Conservation (phyloP, 2,888 invertebrate genomes). For the Anagyrus pseudococci region DNA sequence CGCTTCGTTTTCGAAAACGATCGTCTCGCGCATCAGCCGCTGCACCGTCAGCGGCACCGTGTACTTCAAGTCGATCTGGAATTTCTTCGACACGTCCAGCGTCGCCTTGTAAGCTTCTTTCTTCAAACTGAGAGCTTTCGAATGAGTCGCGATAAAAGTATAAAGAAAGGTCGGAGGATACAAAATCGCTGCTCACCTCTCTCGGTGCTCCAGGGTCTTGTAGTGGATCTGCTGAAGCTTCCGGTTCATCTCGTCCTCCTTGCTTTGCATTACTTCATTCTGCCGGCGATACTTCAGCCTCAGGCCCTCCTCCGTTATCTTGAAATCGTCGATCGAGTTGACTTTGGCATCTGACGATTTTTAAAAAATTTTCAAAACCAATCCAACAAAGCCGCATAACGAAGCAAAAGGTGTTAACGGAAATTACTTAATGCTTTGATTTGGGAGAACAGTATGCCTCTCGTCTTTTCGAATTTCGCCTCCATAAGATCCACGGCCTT, state of each 20-base stretch:
- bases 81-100: conserved; percentile 44
- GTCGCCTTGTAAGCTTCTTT: conserved; percentile 49
- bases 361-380: no score
- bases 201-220: conserved; percentile 48
- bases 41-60: conserved; percentile 44
- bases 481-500: conserved; percentile 41
- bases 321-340: conserved; percentile 53
- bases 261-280: conserved; percentile 39
- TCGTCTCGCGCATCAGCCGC: conserved; percentile 51
- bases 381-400: neutral
- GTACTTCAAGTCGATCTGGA: conserved; percentile 46
- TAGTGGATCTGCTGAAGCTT: conserved; percentile 42
- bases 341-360: conserved; percentile 49
- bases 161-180: neutral
- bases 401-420: no score
- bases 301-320: conserved; percentile 42
- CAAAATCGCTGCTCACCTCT: conserved; percentile 45
- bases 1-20: conserved; percentile 48
- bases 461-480: conserved; percentile 45
- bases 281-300: conserved; percentile 43
- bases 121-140: conserved; percentile 45
- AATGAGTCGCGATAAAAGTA: neutral
- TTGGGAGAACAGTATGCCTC: conserved; percentile 44
- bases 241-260: conserved; percentile 43
- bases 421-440: conserved; percentile 51